A percentile compares a stretch with the other conserved stretches of the same genome.
Evolutionary conservation across 2,888 invertebrate species (phyloP).

Genomic region (Acronicta psi): DNA sequence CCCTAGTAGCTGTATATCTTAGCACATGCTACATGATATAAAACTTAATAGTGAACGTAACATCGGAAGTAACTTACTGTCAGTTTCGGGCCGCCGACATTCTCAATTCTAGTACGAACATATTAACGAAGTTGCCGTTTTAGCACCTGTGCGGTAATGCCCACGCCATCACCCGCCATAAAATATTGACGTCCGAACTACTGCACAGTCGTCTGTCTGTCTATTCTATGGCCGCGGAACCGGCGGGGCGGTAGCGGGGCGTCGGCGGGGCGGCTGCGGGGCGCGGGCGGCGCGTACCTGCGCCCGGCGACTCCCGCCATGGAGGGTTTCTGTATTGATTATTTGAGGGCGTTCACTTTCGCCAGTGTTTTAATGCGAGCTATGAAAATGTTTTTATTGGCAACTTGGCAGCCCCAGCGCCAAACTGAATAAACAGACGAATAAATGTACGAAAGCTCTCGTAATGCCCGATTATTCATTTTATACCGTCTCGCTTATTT

Average conservation of each 20-base stretch:
- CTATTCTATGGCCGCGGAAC: constrained; percentile 71
- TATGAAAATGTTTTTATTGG: constrained; percentile 87
- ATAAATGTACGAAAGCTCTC: constrained; percentile 72
- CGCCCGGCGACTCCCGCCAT: constrained; percentile 73
- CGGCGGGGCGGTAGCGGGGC: constrained; percentile 58
- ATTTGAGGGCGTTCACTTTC: constrained; percentile 84
- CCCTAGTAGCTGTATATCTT: constrained; percentile 35
- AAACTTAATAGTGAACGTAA: constrained; percentile 29
- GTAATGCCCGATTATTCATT: constrained; percentile 74
- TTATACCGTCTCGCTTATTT: constrained; percentile 64
- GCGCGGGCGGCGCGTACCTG: constrained; percentile 76
- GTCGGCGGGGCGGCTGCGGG: constrained; percentile 60
- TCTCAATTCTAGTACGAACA: constrained; percentile 29
- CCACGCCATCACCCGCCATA: constrained; percentile 46
- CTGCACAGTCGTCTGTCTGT: constrained; percentile 61
- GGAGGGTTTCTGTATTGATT: constrained; percentile 71
- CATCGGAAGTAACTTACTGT: constrained; percentile 23
- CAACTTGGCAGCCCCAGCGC: constrained; percentile 73
- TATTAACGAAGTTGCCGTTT: constrained; percentile 36
- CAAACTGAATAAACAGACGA: constrained; percentile 75
- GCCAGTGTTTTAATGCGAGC: constrained; percentile 87
- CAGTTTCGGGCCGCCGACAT: constrained; percentile 15
- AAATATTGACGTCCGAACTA: constrained; percentile 60
- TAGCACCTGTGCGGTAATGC: constrained; percentile 49
- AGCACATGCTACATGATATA: constrained; percentile 29